Evolutionary conservation across 2,113 vertebrate genomes (phyloP), one percentile per base, ranked within the genome.

Genomic region (Zosterops hypoxanthus): DNA sequence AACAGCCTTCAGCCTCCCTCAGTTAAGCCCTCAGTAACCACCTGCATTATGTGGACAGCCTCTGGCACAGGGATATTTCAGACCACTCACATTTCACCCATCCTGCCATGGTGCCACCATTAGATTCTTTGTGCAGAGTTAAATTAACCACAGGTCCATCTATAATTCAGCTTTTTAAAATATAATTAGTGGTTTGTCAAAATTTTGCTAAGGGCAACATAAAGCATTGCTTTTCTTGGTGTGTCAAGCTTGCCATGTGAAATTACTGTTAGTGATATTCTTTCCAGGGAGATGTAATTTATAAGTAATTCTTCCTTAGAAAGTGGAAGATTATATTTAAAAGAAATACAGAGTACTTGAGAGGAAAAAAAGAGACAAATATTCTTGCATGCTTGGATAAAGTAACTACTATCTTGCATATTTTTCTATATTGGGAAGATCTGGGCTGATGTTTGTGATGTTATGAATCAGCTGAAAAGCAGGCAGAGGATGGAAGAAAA

Each of bases 381-480:
- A 15, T 68, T 16, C 24, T 25, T 53, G 39, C 47, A 71, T 46
- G 46, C 50, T 68, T 5, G 57, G 31, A 5, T 95, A 96, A 96
- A 96, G 79, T 91, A 96, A 82, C 72, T 91, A 82, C 73, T 66
- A 44, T 78, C 55, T 82, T 91, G 66, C 63, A 57, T 90, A 77
- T 83, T 90, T 94, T 91, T 46, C 50, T 97, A 64, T 84, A 84
- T 42, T 90, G 63, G 61, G 39, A 68, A 91, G 50, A 95, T 92
- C 57, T 25, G 36, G 34, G 25, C 69, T 10, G 15, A 57, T 34
- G 24, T 85, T 91, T 73, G 78, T 82, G 90, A 55, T 63, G 11
- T 50, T 80, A 92, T 41, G 50, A 93, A 69, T 94, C 94, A 97
- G 85, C 61, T 86, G 79, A 94, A 97, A 97, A 95, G 92, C 81